Percentiles rank a stretch among this genome's conserved stretches.
Conservation (phyloP, 2,888 invertebrate genomes). For the Eupithecia dodoneata region DNA sequence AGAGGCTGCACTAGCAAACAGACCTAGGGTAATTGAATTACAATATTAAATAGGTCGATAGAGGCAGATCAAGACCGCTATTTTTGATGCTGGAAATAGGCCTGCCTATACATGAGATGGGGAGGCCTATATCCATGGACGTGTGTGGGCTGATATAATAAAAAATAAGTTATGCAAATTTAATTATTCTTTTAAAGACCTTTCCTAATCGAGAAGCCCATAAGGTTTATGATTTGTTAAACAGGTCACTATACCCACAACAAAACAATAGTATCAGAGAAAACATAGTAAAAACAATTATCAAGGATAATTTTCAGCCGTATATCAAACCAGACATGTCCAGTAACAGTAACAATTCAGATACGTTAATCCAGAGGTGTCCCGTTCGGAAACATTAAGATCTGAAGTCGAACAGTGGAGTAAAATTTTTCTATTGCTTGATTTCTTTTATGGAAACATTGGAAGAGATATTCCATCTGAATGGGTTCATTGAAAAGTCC, state of each 20-base stretch:
- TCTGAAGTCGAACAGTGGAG: slow-evolving; percentile 54
- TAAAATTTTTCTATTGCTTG: slow-evolving; percentile 73
- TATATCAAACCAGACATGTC: slow-evolving; percentile 20
- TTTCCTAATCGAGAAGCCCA: background rate
- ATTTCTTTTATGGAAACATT: slow-evolving; percentile 81
- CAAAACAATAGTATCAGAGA: background rate
- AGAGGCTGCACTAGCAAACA: background rate
- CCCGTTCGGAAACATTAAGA: slow-evolving; percentile 40
- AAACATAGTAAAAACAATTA: background rate
- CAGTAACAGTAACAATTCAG: slow-evolving; percentile 18
- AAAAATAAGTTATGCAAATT: background rate
- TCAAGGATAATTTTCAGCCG: background rate
- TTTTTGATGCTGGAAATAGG: background rate
- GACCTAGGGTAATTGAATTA: background rate
- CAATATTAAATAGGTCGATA: background rate
- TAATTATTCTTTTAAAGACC: background rate
- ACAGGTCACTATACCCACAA: background rate
- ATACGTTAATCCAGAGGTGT: slow-evolving; percentile 36
- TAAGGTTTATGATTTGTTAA: background rate
- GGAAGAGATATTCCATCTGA: slow-evolving; percentile 80
- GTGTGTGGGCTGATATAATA: background rate
- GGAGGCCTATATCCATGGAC: no score
- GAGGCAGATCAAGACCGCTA: background rate
- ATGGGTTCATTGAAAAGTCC: slow-evolving; percentile 82
- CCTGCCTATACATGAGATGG: no score